These are phyloP conservation scores for Shargacucullia verbasci DNA, from an alignment of 2,888 invertebrate genomes.

Conservation along the genomic window DNA sequence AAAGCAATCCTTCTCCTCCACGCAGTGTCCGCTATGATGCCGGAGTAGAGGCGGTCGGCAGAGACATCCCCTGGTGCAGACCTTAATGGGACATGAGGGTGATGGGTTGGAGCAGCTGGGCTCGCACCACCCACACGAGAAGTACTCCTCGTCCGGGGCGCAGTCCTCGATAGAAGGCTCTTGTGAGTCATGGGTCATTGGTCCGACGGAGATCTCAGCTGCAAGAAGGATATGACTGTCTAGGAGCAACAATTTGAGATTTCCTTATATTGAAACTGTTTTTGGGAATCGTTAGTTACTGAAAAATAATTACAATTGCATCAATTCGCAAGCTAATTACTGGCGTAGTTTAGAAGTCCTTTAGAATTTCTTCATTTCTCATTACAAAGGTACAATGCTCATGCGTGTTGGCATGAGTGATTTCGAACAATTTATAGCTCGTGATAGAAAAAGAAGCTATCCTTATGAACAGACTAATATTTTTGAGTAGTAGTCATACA, in stretches of 20 bases:
- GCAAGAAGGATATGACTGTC: neutral
- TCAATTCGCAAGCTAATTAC: too few species aligned
- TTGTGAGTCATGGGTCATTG: constrained; percentile 23
- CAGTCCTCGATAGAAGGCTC: constrained; percentile 74
- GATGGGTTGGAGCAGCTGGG: constrained; percentile 73
- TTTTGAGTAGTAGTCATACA: too few species aligned
- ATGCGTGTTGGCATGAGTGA: too few species aligned
- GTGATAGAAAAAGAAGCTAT: too few species aligned
- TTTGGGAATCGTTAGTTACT: too few species aligned
- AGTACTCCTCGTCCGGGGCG: constrained; percentile 73
- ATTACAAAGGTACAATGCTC: too few species aligned
- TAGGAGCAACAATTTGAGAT: too few species aligned
- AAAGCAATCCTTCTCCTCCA: constrained; percentile 66
- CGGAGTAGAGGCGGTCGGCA: constrained; percentile 76
- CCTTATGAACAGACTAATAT: too few species aligned
- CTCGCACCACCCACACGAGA: constrained; percentile 80
- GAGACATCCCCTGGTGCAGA: constrained; percentile 76
- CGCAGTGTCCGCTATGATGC: constrained; percentile 74
- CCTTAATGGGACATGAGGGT: constrained; percentile 64
- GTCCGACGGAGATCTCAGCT: constrained; percentile 2
- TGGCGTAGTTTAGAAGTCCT: too few species aligned
- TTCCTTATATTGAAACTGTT: neutral
- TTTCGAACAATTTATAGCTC: too few species aligned
- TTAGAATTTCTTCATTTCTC: too few species aligned
- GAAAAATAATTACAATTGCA: too few species aligned